phyloP scores from a whole-genome alignment of 2,888 invertebrate genomes.

The Lordiphosa andalusiaca region DNA sequence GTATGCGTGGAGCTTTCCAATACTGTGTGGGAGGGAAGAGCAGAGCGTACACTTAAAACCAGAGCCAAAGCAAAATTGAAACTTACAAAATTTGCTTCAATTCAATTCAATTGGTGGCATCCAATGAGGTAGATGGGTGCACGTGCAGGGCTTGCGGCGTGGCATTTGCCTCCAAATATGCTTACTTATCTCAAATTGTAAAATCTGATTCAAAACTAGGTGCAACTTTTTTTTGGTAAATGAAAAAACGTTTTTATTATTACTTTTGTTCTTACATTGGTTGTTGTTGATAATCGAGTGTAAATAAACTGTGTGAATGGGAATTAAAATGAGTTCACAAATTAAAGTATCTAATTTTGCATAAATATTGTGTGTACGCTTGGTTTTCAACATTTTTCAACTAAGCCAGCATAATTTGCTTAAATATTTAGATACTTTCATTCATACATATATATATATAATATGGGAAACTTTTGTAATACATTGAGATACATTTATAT shows the following conservation, averaged over 20 bases:
- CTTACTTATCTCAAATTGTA: conserved; percentile 21
- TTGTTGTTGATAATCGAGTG: conserved; percentile 59
- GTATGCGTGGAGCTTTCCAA: conserved; percentile 79
- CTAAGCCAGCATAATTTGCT: conserved; percentile 56
- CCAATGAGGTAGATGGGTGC: conserved; percentile 68
- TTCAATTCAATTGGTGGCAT: conserved; percentile 62
- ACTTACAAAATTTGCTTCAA: conserved; percentile 59
- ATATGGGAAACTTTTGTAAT: conserved; percentile 45
- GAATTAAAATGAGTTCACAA: conserved; percentile 53
- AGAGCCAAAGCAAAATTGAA: conserved; percentile 37
- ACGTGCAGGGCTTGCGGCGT: conserved; percentile 64
- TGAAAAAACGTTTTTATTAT: conserved; percentile 57
- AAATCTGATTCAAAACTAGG: conserved; percentile 52
- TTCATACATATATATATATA: conserved; percentile 32
- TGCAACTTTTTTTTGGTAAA: conserved; percentile 60
- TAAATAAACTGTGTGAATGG: conserved; percentile 70
- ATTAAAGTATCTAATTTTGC: conserved; percentile 52
- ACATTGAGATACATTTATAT: conserved; percentile 46
- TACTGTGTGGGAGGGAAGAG: conserved; percentile 55
- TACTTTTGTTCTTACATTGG: conserved; percentile 56
- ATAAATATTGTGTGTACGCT: conserved; percentile 18
- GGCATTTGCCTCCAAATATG: conserved; percentile 32
- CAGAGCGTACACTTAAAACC: conserved; percentile 9
- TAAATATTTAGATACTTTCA: conserved; percentile 43
- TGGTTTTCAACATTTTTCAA: conserved; percentile 38